Base-by-base conservation (phyloP, 2,113 vertebrate genomes). In the Tor tambroides region DNA sequence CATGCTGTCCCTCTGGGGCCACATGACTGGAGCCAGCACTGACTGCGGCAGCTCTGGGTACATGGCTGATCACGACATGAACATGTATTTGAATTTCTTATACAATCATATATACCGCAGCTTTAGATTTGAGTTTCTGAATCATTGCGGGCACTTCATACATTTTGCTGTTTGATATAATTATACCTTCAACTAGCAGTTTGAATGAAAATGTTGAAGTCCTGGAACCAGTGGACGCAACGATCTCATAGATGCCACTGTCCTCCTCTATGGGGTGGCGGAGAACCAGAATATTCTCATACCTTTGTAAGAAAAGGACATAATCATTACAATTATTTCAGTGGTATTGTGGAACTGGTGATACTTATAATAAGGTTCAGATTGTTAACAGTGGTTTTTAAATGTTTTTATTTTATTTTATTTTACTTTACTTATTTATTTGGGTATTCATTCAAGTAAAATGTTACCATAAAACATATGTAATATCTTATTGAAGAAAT, bases 211-310 rank as follows among this genome's bases (percentile, higher is more conserved):
- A 95, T 0, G 89, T 88, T 72, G 90, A 88, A 0, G 38, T 71
- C 89, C 93, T 75, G 90, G 95, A 88, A 87, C 95, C 96, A 41
- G 95, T 96, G 87, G 95, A 91, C 15, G 93, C 96, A 9, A 94
- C 89, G 14, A 99, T 93, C 35, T 96, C 98, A 6, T 99, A 99
- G 43, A 95, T 94, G 7, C 98, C 98, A 0, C 95, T 97, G 92
- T 99, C 97, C 90, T 97, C 96, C 88, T 96, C 96, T 87, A 97
- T 94, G 41, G 97, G 96, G 0, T 97, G 96, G 2, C 96, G 96
- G 72, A 99, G 91, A 85, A 95, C 97, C 91, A 99, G 91, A 89
- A 96, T 89, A 80, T 97, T 97, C 90, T 95, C 92, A 91, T 97
- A 99, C 92, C 98, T 99, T 92, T 1, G 43, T 83, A 38, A 7